Conservation (phyloP, 2,888 invertebrate genomes). For the Sarcophaga subvicina region DNA sequence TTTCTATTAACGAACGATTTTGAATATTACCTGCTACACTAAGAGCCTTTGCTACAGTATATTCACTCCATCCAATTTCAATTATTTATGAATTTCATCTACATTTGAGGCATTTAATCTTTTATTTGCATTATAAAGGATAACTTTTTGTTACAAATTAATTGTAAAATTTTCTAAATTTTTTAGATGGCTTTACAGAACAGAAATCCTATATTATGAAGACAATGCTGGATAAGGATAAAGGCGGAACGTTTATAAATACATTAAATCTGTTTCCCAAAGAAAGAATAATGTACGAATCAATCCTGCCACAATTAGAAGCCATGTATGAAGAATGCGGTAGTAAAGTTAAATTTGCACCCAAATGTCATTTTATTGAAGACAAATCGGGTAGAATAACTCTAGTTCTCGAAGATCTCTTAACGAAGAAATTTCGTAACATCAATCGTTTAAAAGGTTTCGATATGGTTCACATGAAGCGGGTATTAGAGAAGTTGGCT, state of each 20-base stretch:
- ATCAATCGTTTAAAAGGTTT: slow-evolving; percentile 78
- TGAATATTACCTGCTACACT: too few species aligned
- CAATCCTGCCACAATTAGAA: slow-evolving; percentile 77
- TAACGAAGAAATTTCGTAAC: slow-evolving; percentile 76
- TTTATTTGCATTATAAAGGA: too few species aligned
- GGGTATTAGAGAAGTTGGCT: slow-evolving; percentile 78
- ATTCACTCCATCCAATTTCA: too few species aligned
- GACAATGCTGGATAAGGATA: slow-evolving; percentile 75
- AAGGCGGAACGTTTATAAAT: slow-evolving; percentile 76
- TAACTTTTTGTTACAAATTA: not conserved
- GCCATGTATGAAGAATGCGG: slow-evolving; percentile 75
- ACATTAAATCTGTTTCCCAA: slow-evolving; percentile 79
- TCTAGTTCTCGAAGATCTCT: slow-evolving; percentile 78
- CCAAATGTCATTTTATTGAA: slow-evolving; percentile 77
- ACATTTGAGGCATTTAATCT: too few species aligned
- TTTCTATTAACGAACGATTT: too few species aligned
- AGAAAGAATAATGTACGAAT: slow-evolving; percentile 78
- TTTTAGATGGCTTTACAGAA: slow-evolving; percentile 75
- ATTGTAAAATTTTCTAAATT: not conserved
- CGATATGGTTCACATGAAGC: slow-evolving; percentile 77
- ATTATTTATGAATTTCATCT: too few species aligned
- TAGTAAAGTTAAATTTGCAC: slow-evolving; percentile 75
- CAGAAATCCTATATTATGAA: slow-evolving; percentile 78
- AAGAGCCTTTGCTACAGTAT: too few species aligned
- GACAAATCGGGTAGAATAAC: slow-evolving; percentile 75